Percentiles rank a stretch among this genome's conserved stretches.
Conservation (phyloP, 2,113 vertebrate species). For the Recurvirostra avosetta region DNA sequence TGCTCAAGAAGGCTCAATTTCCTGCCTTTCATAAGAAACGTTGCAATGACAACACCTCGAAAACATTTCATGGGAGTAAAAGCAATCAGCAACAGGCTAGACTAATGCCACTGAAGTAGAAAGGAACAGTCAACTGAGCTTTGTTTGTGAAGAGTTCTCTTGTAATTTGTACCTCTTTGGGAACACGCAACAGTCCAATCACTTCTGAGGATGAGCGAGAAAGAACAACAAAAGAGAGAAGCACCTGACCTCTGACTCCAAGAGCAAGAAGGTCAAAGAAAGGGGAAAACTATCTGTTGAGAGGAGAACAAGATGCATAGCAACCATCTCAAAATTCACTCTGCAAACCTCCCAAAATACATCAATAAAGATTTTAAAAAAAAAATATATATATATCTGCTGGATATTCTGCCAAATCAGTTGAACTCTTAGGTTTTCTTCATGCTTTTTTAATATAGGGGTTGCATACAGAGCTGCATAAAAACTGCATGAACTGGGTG, state of each 20-base stretch:
- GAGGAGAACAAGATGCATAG: background rate
- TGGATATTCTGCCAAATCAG: background rate
- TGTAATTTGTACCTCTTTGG: background rate
- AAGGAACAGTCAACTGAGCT: background rate
- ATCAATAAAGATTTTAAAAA: background rate
- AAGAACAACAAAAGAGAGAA: background rate
- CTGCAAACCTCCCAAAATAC: background rate
- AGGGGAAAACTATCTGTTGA: background rate
- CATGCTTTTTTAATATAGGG: background rate
- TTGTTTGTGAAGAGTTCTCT: background rate
- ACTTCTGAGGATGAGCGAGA: background rate
- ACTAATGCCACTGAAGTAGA: background rate
- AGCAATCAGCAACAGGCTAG: background rate
- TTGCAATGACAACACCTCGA: background rate
- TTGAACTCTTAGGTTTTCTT: background rate
- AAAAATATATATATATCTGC: too few species aligned
- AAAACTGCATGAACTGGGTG: background rate
- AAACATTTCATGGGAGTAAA: background rate
- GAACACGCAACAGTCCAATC: background rate
- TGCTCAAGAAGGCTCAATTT: background rate
- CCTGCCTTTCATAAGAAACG: background rate
- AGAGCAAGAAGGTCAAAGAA: background rate
- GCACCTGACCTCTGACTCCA: background rate
- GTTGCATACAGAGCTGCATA: background rate
- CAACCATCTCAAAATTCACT: background rate